Percentiles rank a stretch among this genome's conserved stretches.
phyloP scores from a whole-genome alignment of 2,888 invertebrate species.

The Leuctra nigra region DNA sequence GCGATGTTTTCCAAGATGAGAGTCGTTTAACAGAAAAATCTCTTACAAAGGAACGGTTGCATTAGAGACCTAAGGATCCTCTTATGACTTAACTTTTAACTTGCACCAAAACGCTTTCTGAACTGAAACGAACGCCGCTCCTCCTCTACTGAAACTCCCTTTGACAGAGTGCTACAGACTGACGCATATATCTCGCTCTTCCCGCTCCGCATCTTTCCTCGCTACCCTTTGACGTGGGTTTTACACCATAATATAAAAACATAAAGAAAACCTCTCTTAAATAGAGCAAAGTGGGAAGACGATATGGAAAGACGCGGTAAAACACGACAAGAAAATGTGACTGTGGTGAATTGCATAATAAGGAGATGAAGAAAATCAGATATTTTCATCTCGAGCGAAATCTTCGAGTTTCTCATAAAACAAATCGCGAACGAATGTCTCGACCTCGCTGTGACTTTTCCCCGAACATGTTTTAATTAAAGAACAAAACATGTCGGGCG shows the following conservation, averaged over 20 bases:
- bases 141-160: constrained; percentile 22
- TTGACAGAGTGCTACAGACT: constrained; percentile 19
- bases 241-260: constrained; percentile 24
- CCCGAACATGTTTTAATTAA: too few relatives aligned
- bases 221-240: constrained; percentile 24
- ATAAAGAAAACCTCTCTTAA: constrained; percentile 23
- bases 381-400: too few relatives aligned
- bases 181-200: constrained; percentile 11
- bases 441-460: too few relatives aligned
- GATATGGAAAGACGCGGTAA: background rate
- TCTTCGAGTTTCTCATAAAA: too few relatives aligned
- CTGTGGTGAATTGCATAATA: too few relatives aligned
- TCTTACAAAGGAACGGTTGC: constrained; percentile 22
- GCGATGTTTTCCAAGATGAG: constrained; percentile 5
- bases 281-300: constrained; percentile 15
- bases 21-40: constrained; percentile 13
- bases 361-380: too few relatives aligned
- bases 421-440: too few relatives aligned
- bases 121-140: too few relatives aligned
- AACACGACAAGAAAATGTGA: too few relatives aligned
- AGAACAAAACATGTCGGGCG: too few relatives aligned
- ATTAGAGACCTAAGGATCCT: constrained; percentile 5
- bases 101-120: constrained; percentile 21
- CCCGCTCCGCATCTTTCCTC: constrained; percentile 23
- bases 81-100: constrained; percentile 26